These are phyloP conservation scores for Chroicocephalus ridibundus DNA, from an alignment of 2,113 vertebrate species.

Conservation along the genomic window DNA sequence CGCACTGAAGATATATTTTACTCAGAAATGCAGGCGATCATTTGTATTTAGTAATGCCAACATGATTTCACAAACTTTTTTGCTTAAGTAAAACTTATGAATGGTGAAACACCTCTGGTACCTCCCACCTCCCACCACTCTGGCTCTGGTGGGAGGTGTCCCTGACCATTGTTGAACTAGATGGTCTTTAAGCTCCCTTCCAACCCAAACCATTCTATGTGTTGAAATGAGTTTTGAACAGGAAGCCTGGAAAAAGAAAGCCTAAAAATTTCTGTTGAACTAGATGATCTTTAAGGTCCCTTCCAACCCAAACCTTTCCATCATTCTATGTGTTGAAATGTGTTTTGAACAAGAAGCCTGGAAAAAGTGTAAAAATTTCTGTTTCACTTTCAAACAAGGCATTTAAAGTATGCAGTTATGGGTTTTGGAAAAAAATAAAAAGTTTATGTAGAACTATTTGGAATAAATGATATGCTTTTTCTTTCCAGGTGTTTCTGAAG, in stretches of 20 bases:
- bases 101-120: neutral
- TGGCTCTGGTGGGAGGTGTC: neutral
- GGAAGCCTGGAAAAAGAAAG: neutral
- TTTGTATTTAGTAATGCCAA: neutral
- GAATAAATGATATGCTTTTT: neutral
- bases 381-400: neutral
- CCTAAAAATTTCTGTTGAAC: neutral
- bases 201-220: neutral
- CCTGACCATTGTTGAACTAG: neutral
- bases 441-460: neutral
- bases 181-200: neutral
- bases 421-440: neutral
- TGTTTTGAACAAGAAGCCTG: neutral
- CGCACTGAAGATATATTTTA: neutral
- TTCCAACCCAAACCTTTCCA: neutral
- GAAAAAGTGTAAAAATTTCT: neutral
- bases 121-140: too few species aligned
- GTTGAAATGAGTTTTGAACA: neutral
- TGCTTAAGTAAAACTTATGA: neutral
- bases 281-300: neutral
- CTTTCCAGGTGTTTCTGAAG: neutral
- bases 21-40: neutral
- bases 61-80: neutral
- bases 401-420: neutral
- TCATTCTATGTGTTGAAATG: rapidly evolving